Conservation (phyloP, 2,797 vertebrate species). For the Paratrypauchen microcephalus region DNA sequence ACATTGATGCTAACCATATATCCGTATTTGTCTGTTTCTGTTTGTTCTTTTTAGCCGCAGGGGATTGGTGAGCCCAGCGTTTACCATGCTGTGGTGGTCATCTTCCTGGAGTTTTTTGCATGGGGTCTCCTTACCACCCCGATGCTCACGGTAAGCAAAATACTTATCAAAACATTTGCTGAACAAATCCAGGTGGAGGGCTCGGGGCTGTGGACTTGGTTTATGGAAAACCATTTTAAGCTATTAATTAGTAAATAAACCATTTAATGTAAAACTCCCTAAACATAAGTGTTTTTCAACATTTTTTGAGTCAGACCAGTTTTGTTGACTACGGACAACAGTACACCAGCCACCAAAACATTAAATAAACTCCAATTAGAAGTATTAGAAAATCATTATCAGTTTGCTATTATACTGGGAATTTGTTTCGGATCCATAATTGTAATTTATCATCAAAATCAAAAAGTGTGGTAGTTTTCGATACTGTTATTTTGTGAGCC, state of each 20-base stretch:
- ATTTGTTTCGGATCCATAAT: not conserved
- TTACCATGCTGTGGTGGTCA: slow-evolving; percentile 92
- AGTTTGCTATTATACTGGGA: not conserved
- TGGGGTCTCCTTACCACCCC: slow-evolving; percentile 91
- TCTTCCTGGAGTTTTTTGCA: slow-evolving; percentile 93
- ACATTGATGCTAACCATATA: slow-evolving; percentile 26
- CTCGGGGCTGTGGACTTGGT: not conserved
- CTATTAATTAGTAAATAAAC: not conserved
- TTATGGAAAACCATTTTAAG: not conserved
- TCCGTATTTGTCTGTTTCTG: slow-evolving; percentile 11
- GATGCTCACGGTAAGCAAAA: slow-evolving; percentile 85
- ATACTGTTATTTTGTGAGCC: not conserved
- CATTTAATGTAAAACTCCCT: not conserved
- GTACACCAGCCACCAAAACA: too few species aligned
- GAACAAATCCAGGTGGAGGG: not conserved
- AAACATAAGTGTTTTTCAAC: too few species aligned
- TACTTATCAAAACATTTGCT: not conserved
- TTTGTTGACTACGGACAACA: too few species aligned
- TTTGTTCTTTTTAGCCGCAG: slow-evolving; percentile 80
- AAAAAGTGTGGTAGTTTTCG: not conserved
- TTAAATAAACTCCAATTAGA: not conserved
- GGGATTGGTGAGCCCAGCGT: slow-evolving; percentile 92
- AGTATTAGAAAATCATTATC: not conserved
- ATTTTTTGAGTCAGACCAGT: too few species aligned
- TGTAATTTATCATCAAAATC: not conserved